Percentiles rank a stretch among this genome's conserved stretches.
Conservation (phyloP, 1,140 invertebrate species). For the Papilio polytes region DNA sequence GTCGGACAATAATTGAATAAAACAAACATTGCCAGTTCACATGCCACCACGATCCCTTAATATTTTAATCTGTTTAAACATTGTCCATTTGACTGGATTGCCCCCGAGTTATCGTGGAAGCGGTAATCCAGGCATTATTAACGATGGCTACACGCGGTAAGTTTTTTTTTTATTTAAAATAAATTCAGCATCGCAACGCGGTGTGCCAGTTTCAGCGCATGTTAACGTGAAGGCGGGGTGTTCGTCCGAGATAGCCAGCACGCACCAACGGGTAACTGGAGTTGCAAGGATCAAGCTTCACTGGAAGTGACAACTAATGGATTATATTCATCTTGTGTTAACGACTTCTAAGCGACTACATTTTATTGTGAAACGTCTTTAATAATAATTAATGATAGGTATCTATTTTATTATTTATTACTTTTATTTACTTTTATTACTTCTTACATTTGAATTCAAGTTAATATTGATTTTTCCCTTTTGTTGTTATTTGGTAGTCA, state of each 20-base stretch:
- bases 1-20: not conserved
- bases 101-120: not conserved
- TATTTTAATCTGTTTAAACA: not conserved
- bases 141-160: not conserved
- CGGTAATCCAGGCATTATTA: conserved; percentile 7
- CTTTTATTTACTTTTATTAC: no score
- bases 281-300: conserved; percentile 40
- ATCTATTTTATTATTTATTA: no score
- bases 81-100: not conserved
- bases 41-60: not conserved
- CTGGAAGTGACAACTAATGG: conserved; percentile 9
- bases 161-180: conserved; percentile 31
- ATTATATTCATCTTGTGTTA: not conserved
- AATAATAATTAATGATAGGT: no score
- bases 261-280: conserved; percentile 49
- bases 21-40: not conserved
- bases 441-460: no score
- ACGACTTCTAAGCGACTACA: no score
- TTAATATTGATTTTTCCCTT: no score
- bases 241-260: conserved; percentile 53
- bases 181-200: conserved; percentile 22
- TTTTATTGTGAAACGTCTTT: no score
- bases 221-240: conserved; percentile 42
- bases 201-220: conserved; percentile 43
- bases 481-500: no score